Base-by-base conservation (phyloP, 1,140 invertebrate species). In the Tetramorium alpestre region DNA sequence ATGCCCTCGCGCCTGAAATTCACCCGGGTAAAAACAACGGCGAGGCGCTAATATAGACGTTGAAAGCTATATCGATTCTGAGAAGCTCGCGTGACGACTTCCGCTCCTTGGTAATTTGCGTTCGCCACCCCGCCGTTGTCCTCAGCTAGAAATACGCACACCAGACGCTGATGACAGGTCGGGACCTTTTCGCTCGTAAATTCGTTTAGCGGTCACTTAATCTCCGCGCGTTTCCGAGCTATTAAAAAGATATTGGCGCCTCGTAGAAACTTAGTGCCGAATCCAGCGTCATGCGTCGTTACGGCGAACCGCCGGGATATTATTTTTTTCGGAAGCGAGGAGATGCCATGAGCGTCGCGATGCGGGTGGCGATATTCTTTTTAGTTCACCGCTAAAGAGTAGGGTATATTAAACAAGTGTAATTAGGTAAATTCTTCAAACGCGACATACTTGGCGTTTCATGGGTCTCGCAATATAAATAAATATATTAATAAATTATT, bases 81-180 rank as follows among this genome's bases (percentile, higher is more conserved):
- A 67, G 77, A 86, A 82, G 51, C 47, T 84, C 62, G 64, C 77
- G 62, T 86, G 75, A 69, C 41, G 85, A 81, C 22, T 81, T 62
- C 72, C 77, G 47, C 13, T 69, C 58, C 18, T 64, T 69, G 28
- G 10, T 13, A 38, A 38, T 84, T 47, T 18, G 22, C 22, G 28
- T 51, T 82, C 18, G n/a, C 77, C 44, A 67, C 22, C 54, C 51
- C 38, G 33, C 22, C 38, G 44, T 47, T 8, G 13, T 60, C 58
- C 38, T 44, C 41, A 13, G 28, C 28, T 80, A 69, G 62, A 69
- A 80, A 41, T 80, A 77, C 33, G 6, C 18, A 62, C 22, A 67
- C 28, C 58, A 69, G 62, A 69, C 62, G 8, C 47, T 69, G 47
- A 69, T 54, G 80, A 84, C 80, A 84, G 69, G 54, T 75, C 38